phyloP scores from a whole-genome alignment of 2,888 invertebrate genomes.

The Dusona sp. region DNA sequence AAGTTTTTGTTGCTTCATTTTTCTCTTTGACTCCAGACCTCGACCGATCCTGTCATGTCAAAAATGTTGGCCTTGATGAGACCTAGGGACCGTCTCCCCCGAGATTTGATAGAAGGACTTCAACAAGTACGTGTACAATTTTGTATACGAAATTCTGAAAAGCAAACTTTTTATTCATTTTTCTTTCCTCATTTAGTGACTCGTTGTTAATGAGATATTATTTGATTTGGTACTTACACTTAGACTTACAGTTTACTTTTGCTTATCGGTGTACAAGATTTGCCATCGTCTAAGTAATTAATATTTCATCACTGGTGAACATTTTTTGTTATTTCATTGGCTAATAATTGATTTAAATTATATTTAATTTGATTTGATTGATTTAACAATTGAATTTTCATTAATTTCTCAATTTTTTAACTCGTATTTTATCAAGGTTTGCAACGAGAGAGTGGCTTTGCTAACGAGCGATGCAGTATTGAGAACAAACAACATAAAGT shows the following conservation, averaged over 20 bases:
- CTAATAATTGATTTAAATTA: background rate
- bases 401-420: background rate
- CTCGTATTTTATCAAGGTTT: conserved; percentile 71
- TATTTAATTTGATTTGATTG: background rate
- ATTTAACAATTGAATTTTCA: background rate
- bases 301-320: too few species aligned
- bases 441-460: conserved; percentile 75
- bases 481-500: conserved; percentile 54
- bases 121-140: conserved; percentile 68
- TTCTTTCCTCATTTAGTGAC: too few species aligned
- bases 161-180: too few species aligned
- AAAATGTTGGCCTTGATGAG: conserved; percentile 71
- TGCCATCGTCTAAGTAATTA: too few species aligned
- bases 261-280: too few species aligned
- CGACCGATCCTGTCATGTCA: conserved; percentile 64
- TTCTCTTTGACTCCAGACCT: conserved; percentile 50
- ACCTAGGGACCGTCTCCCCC: conserved; percentile 69
- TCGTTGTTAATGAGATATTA: too few species aligned
- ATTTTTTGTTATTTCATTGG: background rate
- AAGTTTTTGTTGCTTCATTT: background rate
- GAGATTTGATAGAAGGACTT: conserved; percentile 70
- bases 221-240: too few species aligned
- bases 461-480: conserved; percentile 72
- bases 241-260: too few species aligned
- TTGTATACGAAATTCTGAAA: background rate